Evolutionary conservation across 2,797 vertebrate genomes (phyloP).

Genomic region (Chromobotia macracanthus): DNA sequence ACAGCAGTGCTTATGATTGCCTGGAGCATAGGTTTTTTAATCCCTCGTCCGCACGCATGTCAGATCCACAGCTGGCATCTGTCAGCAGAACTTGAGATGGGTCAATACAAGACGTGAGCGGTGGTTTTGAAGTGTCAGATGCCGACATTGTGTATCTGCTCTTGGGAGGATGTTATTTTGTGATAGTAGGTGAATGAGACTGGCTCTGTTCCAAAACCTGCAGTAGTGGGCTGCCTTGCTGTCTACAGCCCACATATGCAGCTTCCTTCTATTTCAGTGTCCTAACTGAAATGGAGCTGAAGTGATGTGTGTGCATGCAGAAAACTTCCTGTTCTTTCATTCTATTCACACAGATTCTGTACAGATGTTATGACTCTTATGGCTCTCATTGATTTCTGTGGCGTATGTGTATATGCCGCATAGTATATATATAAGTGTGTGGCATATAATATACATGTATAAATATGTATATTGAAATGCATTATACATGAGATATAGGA

Average conservation of each 20-base stretch:
- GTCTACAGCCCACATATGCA: background rate
- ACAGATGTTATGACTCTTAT: no score
- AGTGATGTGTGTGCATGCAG: background rate
- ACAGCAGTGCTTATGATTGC: background rate
- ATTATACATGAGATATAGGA: no score
- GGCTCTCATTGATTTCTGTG: background rate
- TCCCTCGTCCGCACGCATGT: background rate
- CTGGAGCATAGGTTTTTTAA: conserved; percentile 14
- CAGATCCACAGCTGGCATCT: conserved; percentile 17
- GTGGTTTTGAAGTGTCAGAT: conserved; percentile 5
- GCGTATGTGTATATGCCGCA: background rate
- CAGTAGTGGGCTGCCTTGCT: background rate
- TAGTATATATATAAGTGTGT: no score
- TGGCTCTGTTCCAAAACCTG: background rate
- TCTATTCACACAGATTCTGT: background rate
- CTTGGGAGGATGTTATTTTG: conserved; percentile 6
- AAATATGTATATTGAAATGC: no score
- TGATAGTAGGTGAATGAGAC: conserved; percentile 34
- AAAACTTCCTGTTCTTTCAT: background rate
- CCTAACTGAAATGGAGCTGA: background rate
- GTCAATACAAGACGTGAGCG: conserved; percentile 27
- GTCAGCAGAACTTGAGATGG: conserved; percentile 9
- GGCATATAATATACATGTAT: no score
- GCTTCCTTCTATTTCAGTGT: background rate
- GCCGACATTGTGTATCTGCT: conserved; percentile 5